A percentile compares a stretch with the other conserved stretches of the same genome.
phyloP scores from a whole-genome alignment of 1,140 invertebrate genomes.

The Drosophila pruinosa region DNA sequence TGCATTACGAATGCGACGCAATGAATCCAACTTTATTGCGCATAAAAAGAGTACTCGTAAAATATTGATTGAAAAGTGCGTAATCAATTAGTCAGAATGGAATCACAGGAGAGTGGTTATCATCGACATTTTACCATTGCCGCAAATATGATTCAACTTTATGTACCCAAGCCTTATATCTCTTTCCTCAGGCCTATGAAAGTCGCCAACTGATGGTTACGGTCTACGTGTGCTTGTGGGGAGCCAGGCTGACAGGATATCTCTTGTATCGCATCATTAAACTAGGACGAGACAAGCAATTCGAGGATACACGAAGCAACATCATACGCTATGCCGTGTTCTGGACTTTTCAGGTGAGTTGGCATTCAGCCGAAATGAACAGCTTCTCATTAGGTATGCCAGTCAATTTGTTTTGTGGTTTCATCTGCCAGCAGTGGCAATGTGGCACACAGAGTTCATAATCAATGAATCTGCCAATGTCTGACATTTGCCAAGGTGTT shows the following conservation, averaged over 20 bases:
- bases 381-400: neutral
- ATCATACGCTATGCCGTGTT: constrained; percentile 93
- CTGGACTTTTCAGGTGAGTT: constrained; percentile 93
- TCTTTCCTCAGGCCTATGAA: constrained; percentile 87
- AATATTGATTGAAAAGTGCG: neutral
- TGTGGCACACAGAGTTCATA: constrained; percentile 35
- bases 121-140: neutral
- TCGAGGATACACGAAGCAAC: constrained; percentile 94
- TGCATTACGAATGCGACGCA: neutral
- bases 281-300: constrained; percentile 94
- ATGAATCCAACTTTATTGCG: neutral
- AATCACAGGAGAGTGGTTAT: neutral
- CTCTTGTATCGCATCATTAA: constrained; percentile 94
- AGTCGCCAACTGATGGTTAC: constrained; percentile 94
- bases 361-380: neutral
- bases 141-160: neutral
- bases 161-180: neutral
- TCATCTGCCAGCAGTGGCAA: constrained; percentile 4
- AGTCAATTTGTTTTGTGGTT: constrained; percentile 1
- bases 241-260: constrained; percentile 91
- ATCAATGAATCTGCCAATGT: constrained; percentile 63
- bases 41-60: neutral
- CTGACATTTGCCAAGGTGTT: constrained; percentile 52
- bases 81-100: neutral
- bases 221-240: constrained; percentile 93